Percentiles rank a stretch among this genome's conserved stretches.
Conservation (phyloP, 2,888 invertebrate genomes). For the Camptogramma bilineatum region DNA sequence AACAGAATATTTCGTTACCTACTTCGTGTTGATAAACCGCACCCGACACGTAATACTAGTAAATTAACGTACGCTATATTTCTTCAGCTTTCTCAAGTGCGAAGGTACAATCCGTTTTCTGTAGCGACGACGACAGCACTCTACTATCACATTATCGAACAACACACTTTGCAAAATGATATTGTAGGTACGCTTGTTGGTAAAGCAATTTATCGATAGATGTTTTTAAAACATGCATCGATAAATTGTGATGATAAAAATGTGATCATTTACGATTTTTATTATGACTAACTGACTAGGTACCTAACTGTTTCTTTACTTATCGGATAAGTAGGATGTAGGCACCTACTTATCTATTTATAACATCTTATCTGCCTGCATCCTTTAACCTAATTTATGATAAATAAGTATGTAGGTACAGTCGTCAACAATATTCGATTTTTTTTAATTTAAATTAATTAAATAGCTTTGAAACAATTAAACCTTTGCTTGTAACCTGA, state of each 20-base stretch:
- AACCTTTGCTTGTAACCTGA: too few relatives aligned
- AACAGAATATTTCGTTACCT: background rate
- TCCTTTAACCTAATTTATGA: background rate
- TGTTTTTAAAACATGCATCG: background rate
- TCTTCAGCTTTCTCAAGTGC: background rate
- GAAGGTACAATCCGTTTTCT: background rate
- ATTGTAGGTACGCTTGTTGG: background rate
- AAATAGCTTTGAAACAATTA: too few relatives aligned
- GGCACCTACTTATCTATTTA: too few relatives aligned
- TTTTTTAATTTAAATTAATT: too few relatives aligned
- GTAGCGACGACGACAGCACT: conserved; percentile 2
- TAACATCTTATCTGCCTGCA: background rate
- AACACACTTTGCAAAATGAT: conserved; percentile 5
- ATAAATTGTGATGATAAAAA: too few relatives aligned
- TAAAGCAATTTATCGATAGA: conserved; percentile 3
- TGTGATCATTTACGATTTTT: background rate
- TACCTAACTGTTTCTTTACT: too few relatives aligned
- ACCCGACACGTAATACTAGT: background rate
- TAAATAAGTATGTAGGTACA: background rate
- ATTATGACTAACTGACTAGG: too few relatives aligned
- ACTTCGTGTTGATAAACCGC: background rate
- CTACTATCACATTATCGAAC: conserved; percentile 1
- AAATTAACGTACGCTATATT: background rate
- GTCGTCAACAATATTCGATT: too few relatives aligned
- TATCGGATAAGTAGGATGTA: too few relatives aligned